A percentile compares a stretch with the other conserved stretches of the same genome.
Evolutionary conservation across 2,113 vertebrate species (phyloP).

Genomic region (Crotophaga sulcirostris): DNA sequence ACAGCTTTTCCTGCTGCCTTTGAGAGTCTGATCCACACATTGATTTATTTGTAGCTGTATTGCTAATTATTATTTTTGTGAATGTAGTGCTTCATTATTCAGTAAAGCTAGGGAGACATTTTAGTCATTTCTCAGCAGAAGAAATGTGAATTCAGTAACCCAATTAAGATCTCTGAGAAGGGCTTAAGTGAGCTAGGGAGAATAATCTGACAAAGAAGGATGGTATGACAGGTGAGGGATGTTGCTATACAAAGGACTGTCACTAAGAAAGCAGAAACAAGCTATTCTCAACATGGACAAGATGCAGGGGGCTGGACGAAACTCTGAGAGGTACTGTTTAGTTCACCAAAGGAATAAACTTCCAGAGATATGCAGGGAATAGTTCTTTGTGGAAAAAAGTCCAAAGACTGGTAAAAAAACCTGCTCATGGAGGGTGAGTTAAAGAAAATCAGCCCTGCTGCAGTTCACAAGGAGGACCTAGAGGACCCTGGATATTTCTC

Average conservation of each 20-base stretch:
- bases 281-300: background rate
- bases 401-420: background rate
- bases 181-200: background rate
- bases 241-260: background rate
- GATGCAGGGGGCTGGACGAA: background rate
- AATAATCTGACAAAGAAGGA: background rate
- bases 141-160: background rate
- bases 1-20: slow-evolving; percentile 60
- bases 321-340: background rate
- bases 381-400: background rate
- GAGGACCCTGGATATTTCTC: background rate
- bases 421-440: background rate
- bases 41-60: slow-evolving; percentile 66
- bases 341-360: background rate
- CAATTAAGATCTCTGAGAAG: background rate
- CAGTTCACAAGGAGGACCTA: background rate
- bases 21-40: slow-evolving; percentile 36
- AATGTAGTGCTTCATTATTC: slow-evolving; percentile 39
- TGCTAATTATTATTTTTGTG: slow-evolving; percentile 66
- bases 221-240: background rate
- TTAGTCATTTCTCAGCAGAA: slow-evolving; percentile 38
- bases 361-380: background rate
- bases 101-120: slow-evolving; percentile 33
- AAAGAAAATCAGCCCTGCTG: background rate
- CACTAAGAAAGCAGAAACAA: background rate